Evolutionary conservation across 1,140 invertebrate species (phyloP), one percentile per base, ranked within the genome.

Genomic region (Bombus waltoni): DNA sequence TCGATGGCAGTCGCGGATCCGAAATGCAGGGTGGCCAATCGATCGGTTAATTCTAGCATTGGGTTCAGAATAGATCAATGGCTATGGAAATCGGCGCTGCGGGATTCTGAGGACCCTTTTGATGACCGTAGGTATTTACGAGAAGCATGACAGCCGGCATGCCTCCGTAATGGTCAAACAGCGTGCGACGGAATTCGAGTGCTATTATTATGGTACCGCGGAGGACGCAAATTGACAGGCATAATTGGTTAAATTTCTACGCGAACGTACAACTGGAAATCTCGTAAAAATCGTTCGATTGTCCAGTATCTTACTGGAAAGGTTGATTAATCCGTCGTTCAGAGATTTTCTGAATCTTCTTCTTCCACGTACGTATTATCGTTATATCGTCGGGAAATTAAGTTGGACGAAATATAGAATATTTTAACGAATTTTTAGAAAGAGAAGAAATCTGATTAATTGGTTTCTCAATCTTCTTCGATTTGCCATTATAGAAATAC

Each of bases 231-330:
- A 89, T 90, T 90, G 87, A 90, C 88, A 88, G 83, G 73, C 81
- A 90, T 91, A 91, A 90, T 92, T 92, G 91, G 83, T 85, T 89
- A 84, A 92, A 89, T 91, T 90, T 90, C 89, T 85, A 38, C 75
- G n/a, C 25, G 13, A 28, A 1, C 11, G 76, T 66, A 9, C 22
- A 42, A 25, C 32, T 22, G 53, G 74, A 66, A 57, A 74, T 77
- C 81, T 65, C 78, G 53, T 68, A 38, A 38, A 76, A 74, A 90
- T 85, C 81, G 66, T 84, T 82, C 18, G 4, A 38, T 18, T 71
- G 40, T 5, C 38, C 0, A 13, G 3, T 11, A 3, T 25, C 2
- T 35, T 15, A 8, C 8, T 10, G 9, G 32, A 25, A n/a, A 62
- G 13, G 10, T 62, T 62, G 25, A 11, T 62, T 28, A 62, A n/a